Conservation (phyloP, 2,113 vertebrate genomes). For the Stercorarius parasiticus region DNA sequence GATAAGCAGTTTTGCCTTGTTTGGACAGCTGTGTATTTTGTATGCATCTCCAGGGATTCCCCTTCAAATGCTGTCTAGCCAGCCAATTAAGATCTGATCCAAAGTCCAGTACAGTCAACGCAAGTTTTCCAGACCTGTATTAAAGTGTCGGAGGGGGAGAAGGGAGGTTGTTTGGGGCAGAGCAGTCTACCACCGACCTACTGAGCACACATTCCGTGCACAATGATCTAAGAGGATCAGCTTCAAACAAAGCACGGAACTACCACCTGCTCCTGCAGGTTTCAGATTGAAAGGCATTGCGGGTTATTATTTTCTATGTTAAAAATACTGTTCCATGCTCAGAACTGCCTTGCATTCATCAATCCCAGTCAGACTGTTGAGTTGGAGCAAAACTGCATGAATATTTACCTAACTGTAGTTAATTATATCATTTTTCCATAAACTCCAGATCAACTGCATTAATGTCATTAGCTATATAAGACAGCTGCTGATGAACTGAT, state of each 20-base stretch:
- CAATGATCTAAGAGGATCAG: fast-evolving
- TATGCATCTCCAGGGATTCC: background rate
- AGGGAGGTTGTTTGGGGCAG: fast-evolving
- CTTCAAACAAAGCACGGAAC: background rate
- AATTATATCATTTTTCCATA: background rate
- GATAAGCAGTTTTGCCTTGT: background rate
- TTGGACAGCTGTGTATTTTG: background rate
- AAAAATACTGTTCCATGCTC: background rate
- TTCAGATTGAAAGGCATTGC: background rate
- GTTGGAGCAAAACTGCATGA: background rate
- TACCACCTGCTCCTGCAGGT: background rate
- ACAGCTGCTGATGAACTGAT: background rate
- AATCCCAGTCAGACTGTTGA: background rate
- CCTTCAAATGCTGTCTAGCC: background rate
- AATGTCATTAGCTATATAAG: background rate
- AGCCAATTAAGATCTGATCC: background rate
- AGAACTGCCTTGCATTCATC: background rate
- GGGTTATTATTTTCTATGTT: background rate
- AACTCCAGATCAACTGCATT: background rate
- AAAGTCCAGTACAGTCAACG: background rate
- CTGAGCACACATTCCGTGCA: background rate
- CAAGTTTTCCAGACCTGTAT: background rate
- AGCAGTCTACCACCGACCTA: background rate
- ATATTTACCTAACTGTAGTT: background rate
- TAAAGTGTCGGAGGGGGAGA: background rate